A percentile compares a stretch with the other conserved stretches of the same genome.
Conservation (phyloP, 23 tunicate genomes). For the Ascidia mentula region DNA sequence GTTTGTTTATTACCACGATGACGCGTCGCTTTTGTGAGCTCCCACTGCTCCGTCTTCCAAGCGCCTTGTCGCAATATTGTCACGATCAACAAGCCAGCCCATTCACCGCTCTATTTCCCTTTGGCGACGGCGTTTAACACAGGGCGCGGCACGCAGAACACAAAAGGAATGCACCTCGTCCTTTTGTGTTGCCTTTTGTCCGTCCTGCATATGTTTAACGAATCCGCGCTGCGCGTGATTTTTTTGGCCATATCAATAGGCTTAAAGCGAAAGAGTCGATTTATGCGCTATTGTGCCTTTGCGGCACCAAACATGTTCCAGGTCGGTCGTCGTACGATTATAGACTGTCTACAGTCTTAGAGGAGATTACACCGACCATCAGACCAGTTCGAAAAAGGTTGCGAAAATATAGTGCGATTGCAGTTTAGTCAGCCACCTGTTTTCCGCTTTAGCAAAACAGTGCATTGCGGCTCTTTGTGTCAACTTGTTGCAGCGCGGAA, state of each 20-base stretch:
- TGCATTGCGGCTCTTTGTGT: background rate
- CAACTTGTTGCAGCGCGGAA: background rate
- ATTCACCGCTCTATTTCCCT: background rate
- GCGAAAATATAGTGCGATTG: no score
- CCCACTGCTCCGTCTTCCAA: background rate
- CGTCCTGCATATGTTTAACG: constrained; percentile 6
- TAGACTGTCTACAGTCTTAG: no score
- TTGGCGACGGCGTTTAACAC: constrained; percentile 5
- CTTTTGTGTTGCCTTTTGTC: background rate
- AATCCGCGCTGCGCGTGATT: background rate
- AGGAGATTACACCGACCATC: no score
- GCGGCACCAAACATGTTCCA: background rate
- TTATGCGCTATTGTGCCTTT: background rate
- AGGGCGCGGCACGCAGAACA: background rate
- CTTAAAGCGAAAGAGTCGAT: background rate
- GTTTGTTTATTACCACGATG: constrained; percentile 52
- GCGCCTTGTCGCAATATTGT: constrained; percentile 37
- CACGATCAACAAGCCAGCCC: constrained; percentile 20
- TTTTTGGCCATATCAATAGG: background rate
- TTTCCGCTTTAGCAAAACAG: background rate
- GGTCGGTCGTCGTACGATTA: no score
- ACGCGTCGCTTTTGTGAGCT: background rate
- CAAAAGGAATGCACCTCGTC: constrained; percentile 13
- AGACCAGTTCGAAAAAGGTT: no score
- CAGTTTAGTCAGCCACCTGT: no score